Evolutionary conservation across 2,888 invertebrate genomes (phyloP), one percentile per base, ranked within the genome.

Genomic region (Diarsia rubi): DNA sequence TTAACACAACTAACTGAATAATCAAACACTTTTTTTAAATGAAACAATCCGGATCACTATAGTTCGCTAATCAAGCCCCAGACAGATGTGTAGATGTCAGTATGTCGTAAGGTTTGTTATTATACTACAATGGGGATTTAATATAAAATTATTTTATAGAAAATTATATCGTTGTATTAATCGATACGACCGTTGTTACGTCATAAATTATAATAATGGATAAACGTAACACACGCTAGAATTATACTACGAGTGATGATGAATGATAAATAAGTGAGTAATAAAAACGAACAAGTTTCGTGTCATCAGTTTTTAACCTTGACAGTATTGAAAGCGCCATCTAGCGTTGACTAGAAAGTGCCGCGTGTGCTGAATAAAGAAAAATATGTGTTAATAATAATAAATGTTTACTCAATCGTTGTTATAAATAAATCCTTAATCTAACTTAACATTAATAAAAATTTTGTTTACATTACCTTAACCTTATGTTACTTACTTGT

Each of bases 401-500:
- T n/a, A n/a, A n/a, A n/a, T n/a, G n/a, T n/a, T n/a, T n/a, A n/a
- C n/a, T n/a, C n/a, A n/a, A n/a, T n/a, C n/a, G n/a, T n/a, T n/a
- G n/a, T n/a, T n/a, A n/a, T n/a, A n/a, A n/a, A n/a, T n/a, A n/a
- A n/a, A n/a, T n/a, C n/a, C n/a, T n/a, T n/a, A n/a, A n/a, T n/a
- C n/a, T n/a, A n/a, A n/a, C n/a, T n/a, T n/a, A n/a, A n/a, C n/a
- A n/a, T n/a, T n/a, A n/a, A n/a, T n/a, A n/a, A n/a, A n/a, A n/a
- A n/a, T n/a, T n/a, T n/a, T 52, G 47, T 62, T 14, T 4, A 4
- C 9, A 27, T 66, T 64, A 45, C 16, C 16, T 5, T 24, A 24
- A 14, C 0, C 0, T 24, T 2, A 3, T 73, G 1, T 42, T 75
- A 92, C 95, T 95, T 87, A 96, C 96, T 92, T 94, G 52, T 92